phyloP scores from a whole-genome alignment of 2,888 invertebrate genomes.

The Lucinisca nassula region DNA sequence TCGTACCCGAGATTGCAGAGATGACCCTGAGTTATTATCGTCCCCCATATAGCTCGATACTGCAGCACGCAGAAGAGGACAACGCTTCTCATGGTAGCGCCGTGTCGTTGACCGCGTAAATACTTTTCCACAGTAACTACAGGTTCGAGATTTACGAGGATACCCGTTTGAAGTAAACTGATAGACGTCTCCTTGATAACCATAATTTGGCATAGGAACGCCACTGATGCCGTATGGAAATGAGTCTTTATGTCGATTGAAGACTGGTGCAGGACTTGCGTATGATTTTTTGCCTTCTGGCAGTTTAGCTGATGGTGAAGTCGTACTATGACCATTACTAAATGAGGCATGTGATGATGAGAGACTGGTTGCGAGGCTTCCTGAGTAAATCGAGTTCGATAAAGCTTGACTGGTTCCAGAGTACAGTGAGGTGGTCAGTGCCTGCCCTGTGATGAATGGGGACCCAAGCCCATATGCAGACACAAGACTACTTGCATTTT shows the following conservation, averaged over 20 bases:
- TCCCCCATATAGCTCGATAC: conserved; percentile 79
- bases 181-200: conserved; percentile 82
- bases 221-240: conserved; percentile 85
- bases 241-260: conserved; percentile 70
- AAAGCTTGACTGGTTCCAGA: conserved; percentile 54
- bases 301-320: conserved; percentile 36
- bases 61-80: conserved; percentile 82
- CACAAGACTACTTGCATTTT: conserved; percentile 61
- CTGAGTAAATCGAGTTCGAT: conserved; percentile 67
- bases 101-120: conserved; percentile 85
- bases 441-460: conserved; percentile 49
- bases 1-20: conserved; percentile 50
- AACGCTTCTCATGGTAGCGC: conserved; percentile 84
- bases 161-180: conserved; percentile 84
- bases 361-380: conserved; percentile 60
- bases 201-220: conserved; percentile 83
- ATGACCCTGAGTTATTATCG: conserved; percentile 68
- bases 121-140: conserved; percentile 83
- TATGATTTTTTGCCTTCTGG: conserved; percentile 61
- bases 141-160: conserved; percentile 83
- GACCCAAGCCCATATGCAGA: conserved; percentile 65
- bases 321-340: conserved; percentile 66
- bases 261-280: conserved; percentile 65
- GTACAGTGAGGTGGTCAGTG: conserved; percentile 64
- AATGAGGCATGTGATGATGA: conserved; percentile 63